Percentiles rank a stretch among this genome's conserved stretches.
Evolutionary conservation across 2,888 invertebrate species (phyloP).

Genomic region (Chymomyza caudatula): DNA sequence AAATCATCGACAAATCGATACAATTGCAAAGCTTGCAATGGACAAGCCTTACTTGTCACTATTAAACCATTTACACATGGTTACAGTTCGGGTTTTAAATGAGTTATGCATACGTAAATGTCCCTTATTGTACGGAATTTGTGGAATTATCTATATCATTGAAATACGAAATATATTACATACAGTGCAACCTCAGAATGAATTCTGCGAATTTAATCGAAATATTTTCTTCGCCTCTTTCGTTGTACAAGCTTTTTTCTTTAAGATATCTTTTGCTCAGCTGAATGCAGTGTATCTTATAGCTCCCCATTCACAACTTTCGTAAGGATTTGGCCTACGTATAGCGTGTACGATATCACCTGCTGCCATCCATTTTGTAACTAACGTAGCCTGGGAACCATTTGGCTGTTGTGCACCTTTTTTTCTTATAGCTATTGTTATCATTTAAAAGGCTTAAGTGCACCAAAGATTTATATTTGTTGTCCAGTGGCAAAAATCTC

Average conservation of each 20-base stretch:
- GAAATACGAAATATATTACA: too few species aligned
- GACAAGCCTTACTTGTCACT: too few species aligned
- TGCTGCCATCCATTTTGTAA: neutral
- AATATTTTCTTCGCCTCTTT: neutral
- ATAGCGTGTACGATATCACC: neutral
- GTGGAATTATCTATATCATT: too few species aligned
- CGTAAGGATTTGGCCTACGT: neutral
- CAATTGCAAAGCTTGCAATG: too few species aligned
- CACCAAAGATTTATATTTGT: constrained; percentile 66
- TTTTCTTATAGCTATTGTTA: constrained; percentile 50
- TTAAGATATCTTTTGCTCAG: too few species aligned
- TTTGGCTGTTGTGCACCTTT: constrained; percentile 6
- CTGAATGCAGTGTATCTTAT: neutral
- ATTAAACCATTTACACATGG: too few species aligned
- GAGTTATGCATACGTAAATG: too few species aligned
- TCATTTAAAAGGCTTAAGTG: constrained; percentile 68
- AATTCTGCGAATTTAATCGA: too few species aligned
- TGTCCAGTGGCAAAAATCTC: constrained; percentile 54
- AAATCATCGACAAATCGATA: too few species aligned
- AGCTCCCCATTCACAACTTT: neutral
- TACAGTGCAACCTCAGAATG: too few species aligned
- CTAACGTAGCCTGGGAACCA: neutral
- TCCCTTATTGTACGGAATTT: too few species aligned
- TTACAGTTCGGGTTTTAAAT: too few species aligned
- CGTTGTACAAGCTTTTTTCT: neutral